A percentile compares a stretch with the other conserved stretches of the same genome.
Conservation (phyloP, 2,113 vertebrate species). For the Tragelaphus buxtoni region DNA sequence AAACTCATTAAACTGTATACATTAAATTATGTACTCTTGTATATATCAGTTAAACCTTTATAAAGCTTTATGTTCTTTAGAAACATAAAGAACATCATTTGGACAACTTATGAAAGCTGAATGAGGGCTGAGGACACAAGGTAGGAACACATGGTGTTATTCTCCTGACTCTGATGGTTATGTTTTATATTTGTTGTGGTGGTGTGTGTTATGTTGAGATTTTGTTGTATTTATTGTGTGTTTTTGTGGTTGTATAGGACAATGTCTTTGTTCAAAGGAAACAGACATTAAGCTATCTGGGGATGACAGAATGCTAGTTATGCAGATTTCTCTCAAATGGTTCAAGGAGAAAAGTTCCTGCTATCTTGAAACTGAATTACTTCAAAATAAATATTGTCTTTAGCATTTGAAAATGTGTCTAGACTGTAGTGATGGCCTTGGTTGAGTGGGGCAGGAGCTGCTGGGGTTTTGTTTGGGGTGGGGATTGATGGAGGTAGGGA, state of each 20-base stretch:
- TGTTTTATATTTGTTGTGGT: not conserved
- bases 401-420: not conserved
- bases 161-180: not conserved
- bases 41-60: not conserved
- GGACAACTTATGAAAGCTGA: not conserved
- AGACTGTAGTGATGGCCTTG: not conserved
- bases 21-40: not conserved
- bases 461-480: not conserved
- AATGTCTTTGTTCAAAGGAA: not conserved
- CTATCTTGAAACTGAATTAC: not conserved
- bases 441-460: not conserved
- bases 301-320: not conserved
- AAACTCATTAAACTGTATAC: too few relatives aligned
- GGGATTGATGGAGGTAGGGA: not conserved
- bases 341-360: too few relatives aligned
- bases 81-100: not conserved
- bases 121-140: not conserved
- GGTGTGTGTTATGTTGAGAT: not conserved
- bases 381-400: not conserved
- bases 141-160: not conserved
- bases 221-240: not conserved
- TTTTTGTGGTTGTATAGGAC: not conserved
- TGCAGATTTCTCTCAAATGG: not conserved
- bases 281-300: not conserved
- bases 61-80: not conserved